A percentile compares a stretch with the other conserved stretches of the same genome.
Evolutionary conservation across 2,797 vertebrate genomes (phyloP).

Genomic region (Lutjanus argentimaculatus): DNA sequence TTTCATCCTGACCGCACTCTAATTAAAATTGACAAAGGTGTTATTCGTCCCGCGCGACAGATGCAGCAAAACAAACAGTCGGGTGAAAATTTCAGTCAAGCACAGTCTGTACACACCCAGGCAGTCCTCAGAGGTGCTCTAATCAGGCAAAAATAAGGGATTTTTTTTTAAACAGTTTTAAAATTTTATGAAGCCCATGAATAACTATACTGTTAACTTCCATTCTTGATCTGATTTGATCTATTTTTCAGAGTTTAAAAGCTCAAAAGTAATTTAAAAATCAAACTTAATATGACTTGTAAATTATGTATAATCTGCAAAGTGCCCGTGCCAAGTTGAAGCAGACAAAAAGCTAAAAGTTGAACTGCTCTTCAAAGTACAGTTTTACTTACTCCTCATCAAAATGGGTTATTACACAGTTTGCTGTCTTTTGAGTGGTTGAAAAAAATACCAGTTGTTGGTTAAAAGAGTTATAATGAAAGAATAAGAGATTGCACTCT

Average conservation of each 20-base stretch:
- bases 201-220: no score
- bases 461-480: background rate
- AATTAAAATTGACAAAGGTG: background rate
- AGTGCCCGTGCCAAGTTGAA: background rate
- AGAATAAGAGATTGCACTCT: background rate
- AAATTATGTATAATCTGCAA: background rate
- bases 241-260: background rate
- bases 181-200: no score
- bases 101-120: background rate
- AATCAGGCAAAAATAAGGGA: background rate
- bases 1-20: background rate
- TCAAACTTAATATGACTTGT: background rate
- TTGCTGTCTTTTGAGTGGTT: constrained; percentile 4
- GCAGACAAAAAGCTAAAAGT: background rate
- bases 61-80: background rate
- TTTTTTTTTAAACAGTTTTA: background rate
- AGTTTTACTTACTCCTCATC: constrained; percentile 4
- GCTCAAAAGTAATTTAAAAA: background rate
- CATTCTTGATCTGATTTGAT: background rate
- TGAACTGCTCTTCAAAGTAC: background rate
- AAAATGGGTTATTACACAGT: constrained; percentile 3
- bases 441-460: background rate
- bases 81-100: background rate
- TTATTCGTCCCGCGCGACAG: background rate
- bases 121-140: background rate